phyloP scores from a whole-genome alignment of 2,797 vertebrate species.

The Lithobates pipiens region DNA sequence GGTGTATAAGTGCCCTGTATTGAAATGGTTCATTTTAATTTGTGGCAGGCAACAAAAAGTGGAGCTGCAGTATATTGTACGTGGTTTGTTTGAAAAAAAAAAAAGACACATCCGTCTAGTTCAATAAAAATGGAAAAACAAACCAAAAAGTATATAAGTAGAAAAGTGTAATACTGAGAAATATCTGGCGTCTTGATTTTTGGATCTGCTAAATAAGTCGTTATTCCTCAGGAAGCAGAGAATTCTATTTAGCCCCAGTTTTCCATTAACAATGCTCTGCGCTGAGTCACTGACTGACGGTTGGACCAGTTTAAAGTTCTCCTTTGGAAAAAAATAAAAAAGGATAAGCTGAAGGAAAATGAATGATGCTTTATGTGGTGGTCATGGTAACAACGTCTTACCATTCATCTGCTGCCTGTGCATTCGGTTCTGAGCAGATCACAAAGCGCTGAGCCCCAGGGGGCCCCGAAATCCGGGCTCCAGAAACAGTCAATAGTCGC shows the following conservation, averaged over 20 bases:
- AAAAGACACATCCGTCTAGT: too few species aligned
- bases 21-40: too few species aligned
- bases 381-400: constrained; percentile 3
- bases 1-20: too few species aligned
- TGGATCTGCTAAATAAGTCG: background rate
- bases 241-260: background rate
- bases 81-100: too few species aligned
- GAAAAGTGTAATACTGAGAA: background rate
- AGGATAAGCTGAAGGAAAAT: constrained; percentile 13
- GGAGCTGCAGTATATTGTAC: background rate
- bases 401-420: constrained; percentile 14
- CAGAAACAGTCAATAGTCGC: background rate
- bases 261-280: background rate
- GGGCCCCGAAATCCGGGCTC: background rate
- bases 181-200: background rate
- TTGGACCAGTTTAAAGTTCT: background rate
- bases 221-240: background rate
- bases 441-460: constrained; percentile 7
- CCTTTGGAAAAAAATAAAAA: background rate
- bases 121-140: too few species aligned
- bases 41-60: too few species aligned
- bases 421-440: background rate
- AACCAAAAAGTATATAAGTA: too few species aligned
- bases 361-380: constrained; percentile 47
- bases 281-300: background rate